These are phyloP conservation scores for Wiebesia pumilae DNA, from an alignment of 1,140 invertebrate species.

Conservation along the genomic window DNA sequence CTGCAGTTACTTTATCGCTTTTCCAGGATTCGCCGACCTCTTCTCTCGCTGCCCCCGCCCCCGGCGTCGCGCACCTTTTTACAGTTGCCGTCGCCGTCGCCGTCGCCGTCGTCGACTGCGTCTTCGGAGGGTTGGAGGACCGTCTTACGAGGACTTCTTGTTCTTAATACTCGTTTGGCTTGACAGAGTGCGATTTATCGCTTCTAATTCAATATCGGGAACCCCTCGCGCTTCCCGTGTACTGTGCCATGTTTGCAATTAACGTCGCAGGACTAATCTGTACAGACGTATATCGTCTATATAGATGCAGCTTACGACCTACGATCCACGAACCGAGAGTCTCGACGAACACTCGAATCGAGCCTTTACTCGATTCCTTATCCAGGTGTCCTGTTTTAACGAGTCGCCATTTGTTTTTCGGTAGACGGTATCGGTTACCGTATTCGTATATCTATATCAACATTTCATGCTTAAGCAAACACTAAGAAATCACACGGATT, in stretches of 20 bases:
- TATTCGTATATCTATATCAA: no score
- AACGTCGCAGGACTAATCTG: conserved; percentile 45
- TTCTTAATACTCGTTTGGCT: conserved; percentile 59
- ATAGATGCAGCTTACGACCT: conserved; percentile 32
- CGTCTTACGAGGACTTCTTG: conserved; percentile 50
- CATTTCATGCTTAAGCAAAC: no score
- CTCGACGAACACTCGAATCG: no score
- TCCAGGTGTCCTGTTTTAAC: no score
- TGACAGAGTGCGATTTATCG: conserved; percentile 68
- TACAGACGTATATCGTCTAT: conserved; percentile 34
- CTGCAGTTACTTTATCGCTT: conserved; percentile 64
- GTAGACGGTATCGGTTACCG: no score
- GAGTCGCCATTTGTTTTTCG: no score
- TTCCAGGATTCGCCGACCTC: conserved; percentile 48
- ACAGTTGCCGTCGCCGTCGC: neutral
- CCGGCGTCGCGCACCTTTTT: neutral
- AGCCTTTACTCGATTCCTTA: no score
- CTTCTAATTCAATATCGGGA: conserved; percentile 69
- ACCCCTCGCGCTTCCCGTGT: conserved; percentile 21
- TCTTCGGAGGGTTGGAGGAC: neutral
- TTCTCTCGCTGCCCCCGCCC: neutral
- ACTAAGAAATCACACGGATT: no score
- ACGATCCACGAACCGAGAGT: no score
- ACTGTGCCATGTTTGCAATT: conserved; percentile 28
- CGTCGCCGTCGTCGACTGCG: neutral